Conservation (phyloP, 1,140 invertebrate genomes). For the Drosophila takahashii region DNA sequence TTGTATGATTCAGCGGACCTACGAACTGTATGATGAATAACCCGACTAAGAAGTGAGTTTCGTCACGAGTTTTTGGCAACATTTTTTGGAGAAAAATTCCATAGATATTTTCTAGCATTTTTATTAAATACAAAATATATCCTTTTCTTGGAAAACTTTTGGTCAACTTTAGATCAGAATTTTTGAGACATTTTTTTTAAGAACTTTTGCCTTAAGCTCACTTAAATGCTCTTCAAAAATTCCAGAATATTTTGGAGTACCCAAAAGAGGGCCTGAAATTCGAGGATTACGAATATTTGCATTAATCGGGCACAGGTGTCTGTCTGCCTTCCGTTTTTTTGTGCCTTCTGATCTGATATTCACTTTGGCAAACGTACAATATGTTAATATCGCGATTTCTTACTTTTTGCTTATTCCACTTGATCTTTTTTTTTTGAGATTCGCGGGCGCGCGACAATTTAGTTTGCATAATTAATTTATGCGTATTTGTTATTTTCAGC, state of each 20-base stretch:
- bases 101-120: neutral
- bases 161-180: too few species aligned
- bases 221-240: neutral
- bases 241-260: neutral
- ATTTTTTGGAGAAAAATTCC: neutral
- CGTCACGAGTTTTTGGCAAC: neutral
- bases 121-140: too few species aligned
- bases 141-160: too few species aligned
- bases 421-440: conserved; percentile 7
- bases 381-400: conserved; percentile 12
- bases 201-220: too few species aligned
- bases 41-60: neutral
- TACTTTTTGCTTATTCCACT: conserved; percentile 3
- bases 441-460: conserved; percentile 30
- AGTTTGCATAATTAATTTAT: conserved; percentile 61
- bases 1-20: conserved; percentile 17
- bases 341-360: conserved; percentile 1
- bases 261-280: neutral
- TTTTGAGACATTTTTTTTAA: too few species aligned
- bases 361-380: conserved; percentile 10
- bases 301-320: conserved; percentile 23
- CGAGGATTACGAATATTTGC: conserved; percentile 14
- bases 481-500: conserved; percentile 25
- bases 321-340: conserved; percentile 5
- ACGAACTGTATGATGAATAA: neutral